A percentile compares a stretch with the other conserved stretches of the same genome.
Conservation (phyloP, 2,113 vertebrate species). For the Mirza zaza region DNA sequence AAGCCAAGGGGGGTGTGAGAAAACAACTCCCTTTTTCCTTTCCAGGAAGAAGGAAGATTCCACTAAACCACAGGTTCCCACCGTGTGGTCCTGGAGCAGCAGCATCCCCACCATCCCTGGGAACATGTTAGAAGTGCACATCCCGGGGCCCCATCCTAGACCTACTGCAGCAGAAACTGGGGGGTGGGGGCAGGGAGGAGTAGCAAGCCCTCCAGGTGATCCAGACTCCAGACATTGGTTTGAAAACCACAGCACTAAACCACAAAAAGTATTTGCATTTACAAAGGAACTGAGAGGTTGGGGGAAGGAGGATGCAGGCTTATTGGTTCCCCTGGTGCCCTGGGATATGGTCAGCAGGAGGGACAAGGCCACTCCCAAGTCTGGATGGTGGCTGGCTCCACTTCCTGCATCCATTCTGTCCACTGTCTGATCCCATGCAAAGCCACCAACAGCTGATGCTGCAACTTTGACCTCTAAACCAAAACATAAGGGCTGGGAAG, state of each 20-base stretch:
- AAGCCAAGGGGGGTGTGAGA: neutral
- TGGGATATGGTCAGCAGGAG: neutral
- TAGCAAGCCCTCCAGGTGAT: neutral
- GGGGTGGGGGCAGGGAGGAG: too few relatives aligned
- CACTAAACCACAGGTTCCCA: neutral
- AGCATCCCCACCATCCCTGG: neutral
- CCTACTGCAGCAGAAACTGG: neutral
- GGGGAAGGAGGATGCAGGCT: neutral
- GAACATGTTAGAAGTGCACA: neutral
- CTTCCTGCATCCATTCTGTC: neutral
- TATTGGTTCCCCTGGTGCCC: neutral
- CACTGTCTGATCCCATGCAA: neutral
- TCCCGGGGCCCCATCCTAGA: neutral
- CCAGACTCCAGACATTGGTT: neutral
- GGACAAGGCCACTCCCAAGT: neutral
- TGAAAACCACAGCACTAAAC: neutral
- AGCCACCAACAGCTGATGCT: neutral
- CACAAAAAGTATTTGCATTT: neutral
- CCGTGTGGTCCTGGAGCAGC: neutral
- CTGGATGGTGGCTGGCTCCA: neutral
- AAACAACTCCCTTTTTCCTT: neutral
- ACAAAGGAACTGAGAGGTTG: neutral
- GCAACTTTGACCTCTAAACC: neutral
- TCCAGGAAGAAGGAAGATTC: neutral
- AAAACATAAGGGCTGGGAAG: neutral